Conservation (phyloP, 2,797 vertebrate species). For the Melanotaenia maccullochi region DNA sequence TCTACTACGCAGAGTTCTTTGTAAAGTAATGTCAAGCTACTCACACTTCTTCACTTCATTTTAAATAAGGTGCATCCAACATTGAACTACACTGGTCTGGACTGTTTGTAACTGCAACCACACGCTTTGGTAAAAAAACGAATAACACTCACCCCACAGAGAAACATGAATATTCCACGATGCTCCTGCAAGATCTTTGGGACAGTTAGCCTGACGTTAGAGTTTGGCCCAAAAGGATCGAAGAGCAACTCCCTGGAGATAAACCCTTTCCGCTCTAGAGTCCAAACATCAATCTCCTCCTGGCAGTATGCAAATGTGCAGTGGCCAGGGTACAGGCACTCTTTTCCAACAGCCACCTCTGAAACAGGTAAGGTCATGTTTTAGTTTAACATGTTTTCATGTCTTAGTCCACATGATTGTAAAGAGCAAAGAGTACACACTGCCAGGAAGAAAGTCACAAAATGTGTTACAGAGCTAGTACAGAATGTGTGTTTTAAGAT, state of each 20-base stretch:
- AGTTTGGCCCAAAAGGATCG: conserved; percentile 84
- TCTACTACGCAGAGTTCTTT: not conserved
- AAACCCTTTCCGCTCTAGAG: conserved; percentile 93
- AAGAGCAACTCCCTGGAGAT: conserved; percentile 94
- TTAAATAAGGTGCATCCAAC: not conserved
- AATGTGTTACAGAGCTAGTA: not conserved
- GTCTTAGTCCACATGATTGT: not conserved
- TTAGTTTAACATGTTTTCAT: too few species aligned
- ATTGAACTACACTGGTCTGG: not conserved
- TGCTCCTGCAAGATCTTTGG: conserved; percentile 93
- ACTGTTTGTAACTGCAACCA: not conserved
- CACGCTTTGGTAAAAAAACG: not conserved
- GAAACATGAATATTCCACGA: conserved; percentile 95
- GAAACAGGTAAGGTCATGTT: conserved; percentile 40
- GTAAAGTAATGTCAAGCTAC: not conserved
- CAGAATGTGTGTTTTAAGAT: not conserved
- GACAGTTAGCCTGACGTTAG: conserved; percentile 88
- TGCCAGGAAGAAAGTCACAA: not conserved
- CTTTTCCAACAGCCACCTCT: conserved; percentile 95
- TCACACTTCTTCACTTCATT: not conserved
- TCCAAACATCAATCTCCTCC: conserved; percentile 98
- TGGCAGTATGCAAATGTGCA: conserved; percentile 98
- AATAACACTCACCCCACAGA: conserved; percentile 89
- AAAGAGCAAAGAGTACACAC: not conserved
- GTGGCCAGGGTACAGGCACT: conserved; percentile 93